Base-by-base conservation (phyloP, 2,797 vertebrate genomes). In the Agapornis canus region DNA sequence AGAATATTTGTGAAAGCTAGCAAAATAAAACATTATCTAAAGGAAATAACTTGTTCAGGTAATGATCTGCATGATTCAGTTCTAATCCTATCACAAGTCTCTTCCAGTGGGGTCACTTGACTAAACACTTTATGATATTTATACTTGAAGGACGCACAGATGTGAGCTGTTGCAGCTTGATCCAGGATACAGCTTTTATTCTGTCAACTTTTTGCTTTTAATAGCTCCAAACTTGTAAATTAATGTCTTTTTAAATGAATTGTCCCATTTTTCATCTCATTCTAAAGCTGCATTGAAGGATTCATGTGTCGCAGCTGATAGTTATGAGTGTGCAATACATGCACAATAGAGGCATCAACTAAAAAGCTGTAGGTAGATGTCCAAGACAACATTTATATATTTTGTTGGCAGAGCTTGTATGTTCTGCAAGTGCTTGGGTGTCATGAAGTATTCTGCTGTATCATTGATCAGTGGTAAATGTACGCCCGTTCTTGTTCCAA, bases 401-500 rank as follows among this genome's bases (percentile, higher is more conserved):
- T 86, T 82, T 37, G 14, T 78, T 92, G 49, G 84, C 77, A 63
- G 18, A 61, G 23, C 18, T 78, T 92, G 48, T 27, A 35, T 48
- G 79, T 61, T 92, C 72, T 94, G 49, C 65, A 78, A 35, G 45
- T 76, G 63, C 84, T 76, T 72, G 40, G 14, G 29, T 94, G 57
- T 83, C 47, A 27, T 94, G 89, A 89, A 83, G 49, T 75, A 52
- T 86, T 72, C 49, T 71, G 39, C 57, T 68, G 45, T 68, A 48
- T 86, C 89, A 81, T 57, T 86, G 89, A 95, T 90, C 52, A 90
- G 42, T 7, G 13, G 77, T 92, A 86, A 91, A 91, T 86, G 76
- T 9, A 88, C 88, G 82, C 72, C 59, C 86, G 69, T 91, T 96
- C 90, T 85, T 94, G 95, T 95, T 91, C 87, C 72, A 90, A 69